Percentiles rank a stretch among this genome's conserved stretches.
Evolutionary conservation across 2,888 invertebrate genomes (phyloP).

Genomic region (Callimorpha dominula): DNA sequence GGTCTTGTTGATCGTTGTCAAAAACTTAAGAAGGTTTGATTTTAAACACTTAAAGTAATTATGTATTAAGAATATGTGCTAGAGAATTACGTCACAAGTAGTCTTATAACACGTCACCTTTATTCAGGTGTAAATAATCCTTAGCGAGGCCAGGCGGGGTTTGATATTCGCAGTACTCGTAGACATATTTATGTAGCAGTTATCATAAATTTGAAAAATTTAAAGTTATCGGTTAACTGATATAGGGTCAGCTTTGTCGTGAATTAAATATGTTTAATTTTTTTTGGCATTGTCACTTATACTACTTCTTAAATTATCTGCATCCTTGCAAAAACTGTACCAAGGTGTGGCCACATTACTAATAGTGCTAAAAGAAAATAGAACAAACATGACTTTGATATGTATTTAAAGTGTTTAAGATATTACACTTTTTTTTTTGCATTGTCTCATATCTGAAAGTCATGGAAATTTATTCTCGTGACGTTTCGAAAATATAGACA

Average conservation of each 20-base stretch:
- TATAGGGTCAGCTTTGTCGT: neutral
- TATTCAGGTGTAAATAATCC: constrained; percentile 15
- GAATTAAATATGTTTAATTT: neutral
- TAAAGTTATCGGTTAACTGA: neutral
- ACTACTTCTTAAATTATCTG: neutral
- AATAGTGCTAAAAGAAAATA: too few relatives aligned
- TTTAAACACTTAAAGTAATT: neutral
- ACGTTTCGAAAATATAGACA: constrained; percentile 1
- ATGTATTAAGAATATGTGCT: neutral
- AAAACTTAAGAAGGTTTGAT: neutral
- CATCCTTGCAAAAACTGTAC: too few relatives aligned
- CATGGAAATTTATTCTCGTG: neutral
- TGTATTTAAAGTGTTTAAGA: neutral
- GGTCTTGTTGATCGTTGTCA: neutral
- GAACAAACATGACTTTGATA: too few relatives aligned
- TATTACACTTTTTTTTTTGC: neutral
- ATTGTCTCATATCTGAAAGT: neutral
- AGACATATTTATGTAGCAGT: neutral
- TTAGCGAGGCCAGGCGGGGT: neutral
- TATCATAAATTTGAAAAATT: neutral
- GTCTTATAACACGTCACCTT: constrained; percentile 7
- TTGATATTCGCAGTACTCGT: neutral
- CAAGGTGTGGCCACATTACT: too few relatives aligned
- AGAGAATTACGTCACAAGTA: constrained; percentile 5
- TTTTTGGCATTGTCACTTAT: neutral